These are phyloP conservation scores for Meliscaeva auricollis DNA, from an alignment of 2,888 invertebrate species.

Conservation along the genomic window DNA sequence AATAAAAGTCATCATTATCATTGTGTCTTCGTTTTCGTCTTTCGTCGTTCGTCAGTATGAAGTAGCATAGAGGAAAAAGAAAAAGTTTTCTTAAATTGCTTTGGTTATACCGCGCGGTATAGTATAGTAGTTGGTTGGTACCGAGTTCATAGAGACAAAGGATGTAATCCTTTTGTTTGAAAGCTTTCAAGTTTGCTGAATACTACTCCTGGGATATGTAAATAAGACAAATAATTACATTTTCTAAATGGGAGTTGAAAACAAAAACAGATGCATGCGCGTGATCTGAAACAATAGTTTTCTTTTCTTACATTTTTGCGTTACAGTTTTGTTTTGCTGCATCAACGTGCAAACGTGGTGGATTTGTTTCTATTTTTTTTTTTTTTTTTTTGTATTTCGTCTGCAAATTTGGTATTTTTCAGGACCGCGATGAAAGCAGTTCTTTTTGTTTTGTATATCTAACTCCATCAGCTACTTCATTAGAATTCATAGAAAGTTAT, in stretches of 20 bases:
- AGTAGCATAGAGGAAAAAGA: no score
- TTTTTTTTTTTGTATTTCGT: no score
- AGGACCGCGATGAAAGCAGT: neutral
- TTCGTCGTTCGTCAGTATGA: slow-evolving; percentile 48
- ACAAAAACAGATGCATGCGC: slow-evolving; percentile 49
- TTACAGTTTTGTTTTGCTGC: slow-evolving; percentile 12
- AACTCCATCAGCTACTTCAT: slow-evolving; percentile 19
- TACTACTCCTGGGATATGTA: slow-evolving; percentile 45
- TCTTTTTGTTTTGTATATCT: neutral
- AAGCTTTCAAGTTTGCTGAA: slow-evolving; percentile 38
- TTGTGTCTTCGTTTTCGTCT: neutral
- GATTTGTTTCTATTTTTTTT: neutral
- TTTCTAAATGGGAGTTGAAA: slow-evolving; percentile 47
- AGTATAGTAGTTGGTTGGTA: neutral
- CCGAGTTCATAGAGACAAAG: neutral
- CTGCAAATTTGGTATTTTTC: slow-evolving; percentile 6
- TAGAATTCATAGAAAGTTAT: slow-evolving; percentile 31
- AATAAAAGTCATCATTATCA: slow-evolving; percentile 55
- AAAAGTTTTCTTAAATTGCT: slow-evolving; percentile 61
- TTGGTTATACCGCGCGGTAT: slow-evolving; percentile 26
- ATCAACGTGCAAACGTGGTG: slow-evolving; percentile 2
- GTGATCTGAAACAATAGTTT: slow-evolving; percentile 48
- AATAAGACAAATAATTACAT: slow-evolving; percentile 63
- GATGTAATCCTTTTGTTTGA: slow-evolving; percentile 43
- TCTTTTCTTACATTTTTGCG: slow-evolving; percentile 2